Conservation (phyloP, 1,140 invertebrate species). For the Colletes latitarsis region DNA sequence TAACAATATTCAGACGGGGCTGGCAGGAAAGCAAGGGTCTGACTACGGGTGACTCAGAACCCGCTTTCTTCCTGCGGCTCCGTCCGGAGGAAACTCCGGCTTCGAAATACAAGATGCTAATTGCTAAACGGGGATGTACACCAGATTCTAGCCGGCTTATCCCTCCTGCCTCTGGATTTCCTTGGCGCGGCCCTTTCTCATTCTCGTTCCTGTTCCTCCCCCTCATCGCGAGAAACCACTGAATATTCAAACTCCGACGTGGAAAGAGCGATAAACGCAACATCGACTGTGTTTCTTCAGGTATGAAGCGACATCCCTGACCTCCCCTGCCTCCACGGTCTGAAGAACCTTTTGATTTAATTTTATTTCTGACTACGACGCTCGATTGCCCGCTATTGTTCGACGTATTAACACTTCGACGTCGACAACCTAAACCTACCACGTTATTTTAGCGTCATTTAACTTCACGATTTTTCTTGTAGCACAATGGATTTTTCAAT, state of each 20-base stretch:
- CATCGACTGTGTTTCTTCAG: constrained; percentile 33
- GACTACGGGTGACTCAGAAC: constrained; percentile 41
- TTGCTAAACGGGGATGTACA: constrained; percentile 69
- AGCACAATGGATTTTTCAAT: no score
- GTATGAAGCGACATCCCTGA: background rate
- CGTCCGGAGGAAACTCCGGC: constrained; percentile 57
- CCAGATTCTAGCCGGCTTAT: constrained; percentile 68
- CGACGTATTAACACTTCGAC: background rate
- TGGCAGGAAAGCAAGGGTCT: background rate
- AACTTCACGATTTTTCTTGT: no score
- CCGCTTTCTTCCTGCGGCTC: constrained; percentile 53
- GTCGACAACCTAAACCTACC: no score
- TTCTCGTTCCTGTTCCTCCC: constrained; percentile 18
- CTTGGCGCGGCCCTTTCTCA: constrained; percentile 29
- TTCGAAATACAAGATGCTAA: constrained; percentile 72
- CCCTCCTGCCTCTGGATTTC: constrained; percentile 49
- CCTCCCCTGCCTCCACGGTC: background rate
- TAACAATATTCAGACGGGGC: constrained; percentile 53
- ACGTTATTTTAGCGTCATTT: no score
- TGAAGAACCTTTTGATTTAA: background rate
- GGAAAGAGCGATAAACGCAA: constrained; percentile 61
- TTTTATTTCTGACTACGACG: background rate
- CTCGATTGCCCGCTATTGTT: background rate
- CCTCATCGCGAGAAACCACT: constrained; percentile 46
- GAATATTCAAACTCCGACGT: constrained; percentile 68